Evolutionary conservation across 1,140 invertebrate genomes (phyloP), one percentile per base, ranked within the genome.

Genomic region (Eueides isabella): DNA sequence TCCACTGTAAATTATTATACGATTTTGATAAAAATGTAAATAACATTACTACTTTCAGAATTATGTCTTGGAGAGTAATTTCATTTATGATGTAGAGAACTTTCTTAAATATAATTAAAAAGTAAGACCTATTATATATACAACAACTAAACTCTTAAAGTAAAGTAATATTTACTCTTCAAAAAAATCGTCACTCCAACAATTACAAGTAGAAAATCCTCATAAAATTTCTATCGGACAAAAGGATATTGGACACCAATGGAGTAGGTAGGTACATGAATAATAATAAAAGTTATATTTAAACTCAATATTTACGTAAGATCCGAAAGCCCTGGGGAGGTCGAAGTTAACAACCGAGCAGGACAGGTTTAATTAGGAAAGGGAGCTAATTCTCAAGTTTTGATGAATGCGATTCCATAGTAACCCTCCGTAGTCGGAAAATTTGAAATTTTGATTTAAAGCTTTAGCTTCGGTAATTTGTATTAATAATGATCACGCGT

Each of bases 351-450:
- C 84, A 83, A 86, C 83, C 85, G 86, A 44, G 41, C n/a, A 44
- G 41, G 41, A 78, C 86, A 88, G 88, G 85, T 91, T 90, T 91
- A 90, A 91, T 91, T 90, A 90, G 88, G 79, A 81, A 84, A 80
- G 82, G 82, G 81, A 84, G 87, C 83, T 89, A 87, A 89, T 88
- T 86, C 82, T 77, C 81, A 90, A 91, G 89, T 90, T 91, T 90
- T 91, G 88, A 91, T 91, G 87, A 90, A 91, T 90, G 87, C 83
- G 88, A 91, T 90, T 88, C 85, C 84, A 85, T 82, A 81, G 83
- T 82, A 87, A 81, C 78, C 78, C 77, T 77, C 75, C 66, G 72
- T 72, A 77, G 78, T 64, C 63, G 38, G 67, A 73, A 82, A 82
- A 91, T 90, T 88, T 89, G 84, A 86, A 89, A 89, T 89, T 89